Evolutionary conservation across 2,797 vertebrate species (phyloP), one percentile per base, ranked within the genome.

Genomic region (Liasis olivaceus): DNA sequence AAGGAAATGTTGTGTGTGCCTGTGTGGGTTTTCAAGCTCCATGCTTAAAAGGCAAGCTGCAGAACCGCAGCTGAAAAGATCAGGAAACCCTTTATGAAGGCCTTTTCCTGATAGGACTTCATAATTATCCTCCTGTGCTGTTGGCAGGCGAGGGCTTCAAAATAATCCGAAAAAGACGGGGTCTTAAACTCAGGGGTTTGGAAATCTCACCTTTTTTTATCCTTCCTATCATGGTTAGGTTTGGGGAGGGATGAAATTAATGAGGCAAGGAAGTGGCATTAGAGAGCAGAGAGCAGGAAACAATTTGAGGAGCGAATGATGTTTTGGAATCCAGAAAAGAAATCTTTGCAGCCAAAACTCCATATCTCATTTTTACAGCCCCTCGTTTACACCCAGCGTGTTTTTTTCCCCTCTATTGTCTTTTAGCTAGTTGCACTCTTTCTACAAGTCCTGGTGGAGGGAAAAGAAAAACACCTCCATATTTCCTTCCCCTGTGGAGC

Each of bases 61-160:
- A 93, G 93, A 96, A 96, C 95, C 96, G 93, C 94, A 96, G 94
- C 94, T 96, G 95, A 96, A 95, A 96, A 94, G 85, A 62, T 94
- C 95, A 95, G 93, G 95, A 96, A 96, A 95, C 59, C 0, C 28
- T 51, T 4, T 51, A 51, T 51, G 51, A 51, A 64, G 64, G 64
- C 60, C 51, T 95, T 95, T 95, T 95, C 94, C 89, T 85, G 87
- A 72, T 89, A 94, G 95, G 91, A 95, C 94, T 85, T 47, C 91
- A 22, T 58, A 94, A 87, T 89, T 58, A 92, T 58, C 42, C 54
- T 89, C 28, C 89, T 62, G 69, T 93, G 94, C 77, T 95, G 59
- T 94, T 96, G 92, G 94, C 92, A 95, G 51, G 47, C n/a, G 26
- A 89, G 58, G 51, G 15, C 54, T 91, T n/a, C 60, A 64, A 69